Evolutionary conservation across 2,888 invertebrate species (phyloP), one percentile per base, ranked within the genome.

Genomic region (Acleris literana): DNA sequence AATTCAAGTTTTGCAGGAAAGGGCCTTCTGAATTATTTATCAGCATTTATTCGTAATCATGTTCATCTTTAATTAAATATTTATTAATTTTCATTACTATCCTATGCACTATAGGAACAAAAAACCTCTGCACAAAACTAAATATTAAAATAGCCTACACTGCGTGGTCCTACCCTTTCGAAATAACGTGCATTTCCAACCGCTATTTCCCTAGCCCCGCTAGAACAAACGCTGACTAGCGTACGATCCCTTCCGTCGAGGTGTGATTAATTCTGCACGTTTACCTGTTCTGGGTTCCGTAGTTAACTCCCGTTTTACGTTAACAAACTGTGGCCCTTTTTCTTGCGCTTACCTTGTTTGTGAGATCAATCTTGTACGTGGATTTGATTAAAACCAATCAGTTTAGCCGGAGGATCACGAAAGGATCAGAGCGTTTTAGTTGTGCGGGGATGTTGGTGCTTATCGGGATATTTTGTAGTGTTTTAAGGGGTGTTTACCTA

Each of bases 261-360:
- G 86, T 86, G 87, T 88, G 90, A 90, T 91, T 90, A 90, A 91
- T 91, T 85, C 85, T 77, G 80, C 82, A 78, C 90, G 87, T 86
- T 90, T 86, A 88, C 87, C 87, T 89, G 88, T 87, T 87, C 88
- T 80, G 80, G 80, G 81, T 82, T 81, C 81, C 78, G 82, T 77
- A 76, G 81, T 82, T 85, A 86, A 84, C 86, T 84, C 77, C 72
- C 80, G 76, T 73, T 75, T 70, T 73, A 72, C 74, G 77, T 76
- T 76, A 76, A 73, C 80, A 81, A 83, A 80, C 81, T 73, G 73
- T 64, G 70, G 69, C 70, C 73, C 75, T 72, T 75, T 74, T 72
- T 73, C 73, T 73, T 71, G 61, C 66, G 69, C 70, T 73, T 68
- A 68, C 70, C 70, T 71, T 72, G 71, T 69, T 70, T 64, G 55